These are phyloP conservation scores for Drosophila ercepeae DNA, from an alignment of 1,140 invertebrate species.

Conservation along the genomic window DNA sequence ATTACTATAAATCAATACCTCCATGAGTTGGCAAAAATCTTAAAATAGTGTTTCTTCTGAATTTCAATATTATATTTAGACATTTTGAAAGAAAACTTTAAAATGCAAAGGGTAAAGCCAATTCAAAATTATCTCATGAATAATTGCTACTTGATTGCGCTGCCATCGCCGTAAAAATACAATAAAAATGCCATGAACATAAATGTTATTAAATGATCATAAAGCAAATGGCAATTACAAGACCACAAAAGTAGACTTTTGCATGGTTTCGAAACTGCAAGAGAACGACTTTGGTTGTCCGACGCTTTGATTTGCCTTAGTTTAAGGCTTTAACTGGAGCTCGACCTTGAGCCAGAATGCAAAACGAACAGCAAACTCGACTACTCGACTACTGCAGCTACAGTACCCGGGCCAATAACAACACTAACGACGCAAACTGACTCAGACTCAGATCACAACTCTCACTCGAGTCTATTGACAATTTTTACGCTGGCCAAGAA, in stretches of 20 bases:
- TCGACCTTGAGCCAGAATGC: constrained; percentile 71
- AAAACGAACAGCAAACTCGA: constrained; percentile 12
- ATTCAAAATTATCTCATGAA: constrained; percentile 18
- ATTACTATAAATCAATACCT: constrained; percentile 39
- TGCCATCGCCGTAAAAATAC: constrained; percentile 29
- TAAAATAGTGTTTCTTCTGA: constrained; percentile 16
- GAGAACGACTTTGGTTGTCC: constrained; percentile 36
- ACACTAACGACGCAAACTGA: constrained; percentile 16
- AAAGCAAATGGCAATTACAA: constrained; percentile 54
- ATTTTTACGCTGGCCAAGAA: constrained; percentile 47
- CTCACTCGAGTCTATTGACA: constrained; percentile 60
- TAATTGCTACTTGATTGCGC: constrained; percentile 42
- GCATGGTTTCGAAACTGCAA: constrained; percentile 61
- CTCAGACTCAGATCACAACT: constrained; percentile 43
- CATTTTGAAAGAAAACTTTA: background rate
- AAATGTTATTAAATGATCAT: constrained; percentile 52
- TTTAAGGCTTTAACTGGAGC: constrained; percentile 58
- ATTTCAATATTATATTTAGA: constrained; percentile 3
- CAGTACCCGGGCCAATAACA: constrained; percentile 5
- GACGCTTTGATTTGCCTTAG: constrained; percentile 48
- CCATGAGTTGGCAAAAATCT: constrained; percentile 42
- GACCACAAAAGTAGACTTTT: constrained; percentile 58
- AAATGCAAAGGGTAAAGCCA: background rate
- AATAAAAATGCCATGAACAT: constrained; percentile 38
- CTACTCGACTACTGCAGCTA: background rate